Conservation (phyloP, 1,140 invertebrate genomes). For the Agraylea sexmaculata region DNA sequence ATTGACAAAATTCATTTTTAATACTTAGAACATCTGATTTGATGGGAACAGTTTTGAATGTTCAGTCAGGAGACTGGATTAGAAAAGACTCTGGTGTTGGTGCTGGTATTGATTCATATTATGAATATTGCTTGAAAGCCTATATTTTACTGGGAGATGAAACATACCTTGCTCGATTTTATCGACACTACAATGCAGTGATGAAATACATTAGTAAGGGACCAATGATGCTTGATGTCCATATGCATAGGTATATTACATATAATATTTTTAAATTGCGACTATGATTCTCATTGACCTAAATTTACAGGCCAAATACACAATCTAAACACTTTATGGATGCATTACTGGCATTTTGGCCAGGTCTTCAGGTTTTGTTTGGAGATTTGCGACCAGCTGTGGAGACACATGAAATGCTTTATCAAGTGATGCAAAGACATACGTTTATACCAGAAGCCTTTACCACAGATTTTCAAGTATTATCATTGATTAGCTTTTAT, state of each 20-base stretch:
- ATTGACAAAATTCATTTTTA: not conserved
- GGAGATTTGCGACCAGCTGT: conserved; percentile 94
- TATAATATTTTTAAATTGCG: too few species aligned
- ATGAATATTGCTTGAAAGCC: conserved; percentile 95
- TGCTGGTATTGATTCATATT: conserved; percentile 98
- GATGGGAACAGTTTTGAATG: conserved; percentile 89
- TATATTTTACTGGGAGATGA: conserved; percentile 75
- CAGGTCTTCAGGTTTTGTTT: conserved; percentile 77
- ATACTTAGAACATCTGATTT: conserved; percentile 61
- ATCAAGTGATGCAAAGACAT: conserved; percentile 92
- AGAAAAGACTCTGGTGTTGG: conserved; percentile 92
- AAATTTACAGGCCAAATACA: conserved; percentile 62
- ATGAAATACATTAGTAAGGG: conserved; percentile 97
- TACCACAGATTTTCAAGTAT: conserved; percentile 81
- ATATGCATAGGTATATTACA: conserved; percentile 68
- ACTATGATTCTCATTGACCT: too few species aligned
- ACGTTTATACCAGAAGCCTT: conserved; percentile 98
- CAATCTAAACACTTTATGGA: conserved; percentile 97
- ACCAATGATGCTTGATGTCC: conserved; percentile 92
- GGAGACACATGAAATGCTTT: conserved; percentile 94
- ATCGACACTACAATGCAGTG: conserved; percentile 92
- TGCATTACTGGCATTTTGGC: conserved; percentile 94
- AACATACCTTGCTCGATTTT: conserved; percentile 86
- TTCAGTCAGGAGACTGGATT: conserved; percentile 97
- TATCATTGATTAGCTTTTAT: not conserved